Evolutionary conservation across 2,888 invertebrate species (phyloP).

Genomic region (Rhorus exstirpatorius): DNA sequence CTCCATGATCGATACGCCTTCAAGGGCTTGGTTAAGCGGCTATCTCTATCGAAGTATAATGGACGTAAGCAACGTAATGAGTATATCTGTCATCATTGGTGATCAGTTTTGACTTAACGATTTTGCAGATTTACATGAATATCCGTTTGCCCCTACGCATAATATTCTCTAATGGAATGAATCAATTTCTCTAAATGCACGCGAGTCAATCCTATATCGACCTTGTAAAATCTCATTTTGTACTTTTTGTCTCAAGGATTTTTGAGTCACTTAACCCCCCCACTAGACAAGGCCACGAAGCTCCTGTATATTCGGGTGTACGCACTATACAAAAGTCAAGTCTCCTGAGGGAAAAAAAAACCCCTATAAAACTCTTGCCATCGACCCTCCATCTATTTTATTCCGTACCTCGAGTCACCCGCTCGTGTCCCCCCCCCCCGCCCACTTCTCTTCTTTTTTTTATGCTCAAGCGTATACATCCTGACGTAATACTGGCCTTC

Average conservation of each 20-base stretch:
- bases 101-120: no score
- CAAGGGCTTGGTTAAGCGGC: no score
- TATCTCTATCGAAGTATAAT: no score
- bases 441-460: constrained; percentile 1
- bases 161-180: neutral
- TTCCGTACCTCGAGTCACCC: constrained; percentile 54
- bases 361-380: constrained; percentile 48
- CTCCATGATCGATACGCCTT: no score
- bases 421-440: constrained; percentile 14
- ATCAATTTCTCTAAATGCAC: neutral
- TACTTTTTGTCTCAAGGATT: constrained; percentile 34
- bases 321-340: constrained; percentile 41
- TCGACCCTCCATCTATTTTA: constrained; percentile 57
- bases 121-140: neutral
- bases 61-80: no score
- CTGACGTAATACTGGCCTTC: constrained; percentile 10
- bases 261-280: constrained; percentile 22
- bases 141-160: neutral
- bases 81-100: no score
- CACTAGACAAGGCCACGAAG: constrained; percentile 38
- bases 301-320: neutral
- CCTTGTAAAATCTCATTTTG: neutral
- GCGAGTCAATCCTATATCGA: neutral
- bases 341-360: constrained; percentile 22
- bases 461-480: constrained; percentile 8